These are phyloP conservation scores for Frieseomelitta varia DNA, from an alignment of 1,140 invertebrate genomes.

Conservation along the genomic window DNA sequence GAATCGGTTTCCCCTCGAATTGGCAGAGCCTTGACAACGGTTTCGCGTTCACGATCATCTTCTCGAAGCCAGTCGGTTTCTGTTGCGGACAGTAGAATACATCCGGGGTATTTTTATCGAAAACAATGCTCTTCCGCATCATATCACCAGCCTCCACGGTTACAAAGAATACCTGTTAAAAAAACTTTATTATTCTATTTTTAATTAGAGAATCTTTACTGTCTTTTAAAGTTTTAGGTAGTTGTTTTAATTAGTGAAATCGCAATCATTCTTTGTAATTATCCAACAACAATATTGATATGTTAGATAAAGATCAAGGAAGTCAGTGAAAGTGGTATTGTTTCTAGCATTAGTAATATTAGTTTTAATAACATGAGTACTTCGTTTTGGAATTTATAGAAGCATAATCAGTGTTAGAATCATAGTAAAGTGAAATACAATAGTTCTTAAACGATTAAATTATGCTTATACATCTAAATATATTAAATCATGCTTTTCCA, in stretches of 20 bases:
- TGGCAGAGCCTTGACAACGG: slow-evolving; percentile 90
- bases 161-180: slow-evolving; percentile 57
- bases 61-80: slow-evolving; percentile 88
- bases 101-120: slow-evolving; percentile 91
- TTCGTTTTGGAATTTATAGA: not conserved
- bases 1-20: slow-evolving; percentile 87
- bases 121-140: slow-evolving; percentile 91
- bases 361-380: not conserved
- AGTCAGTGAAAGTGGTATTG: not conserved
- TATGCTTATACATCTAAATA: too few relatives aligned
- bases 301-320: not conserved
- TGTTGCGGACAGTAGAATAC: slow-evolving; percentile 92
- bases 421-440: too few relatives aligned
- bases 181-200: not conserved
- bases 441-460: too few relatives aligned
- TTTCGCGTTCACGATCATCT: slow-evolving; percentile 86
- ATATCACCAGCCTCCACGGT: slow-evolving; percentile 85
- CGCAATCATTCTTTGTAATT: not conserved
- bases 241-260: not conserved
- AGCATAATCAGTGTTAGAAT: not conserved
- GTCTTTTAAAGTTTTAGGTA: not conserved
- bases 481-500: not conserved
- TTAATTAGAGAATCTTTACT: not conserved
- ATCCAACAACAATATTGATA: not conserved
- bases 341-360: too few relatives aligned